A percentile compares a stretch with the other conserved stretches of the same genome.
Conservation (phyloP, 2,113 vertebrate genomes). For the Cochlearius cochlearius region DNA sequence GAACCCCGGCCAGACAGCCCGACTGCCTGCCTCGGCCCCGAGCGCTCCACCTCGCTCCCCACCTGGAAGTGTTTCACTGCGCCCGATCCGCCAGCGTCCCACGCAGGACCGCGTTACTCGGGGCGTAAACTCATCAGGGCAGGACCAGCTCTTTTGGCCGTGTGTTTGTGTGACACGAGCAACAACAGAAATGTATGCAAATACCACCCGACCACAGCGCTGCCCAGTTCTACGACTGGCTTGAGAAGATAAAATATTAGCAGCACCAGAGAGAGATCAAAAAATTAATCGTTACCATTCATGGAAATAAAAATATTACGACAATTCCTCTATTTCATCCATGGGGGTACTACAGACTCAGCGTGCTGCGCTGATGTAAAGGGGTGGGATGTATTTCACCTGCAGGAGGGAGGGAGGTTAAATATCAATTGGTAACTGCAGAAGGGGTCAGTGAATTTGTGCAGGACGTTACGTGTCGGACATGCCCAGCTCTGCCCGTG, state of each 20-base stretch:
- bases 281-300: neutral
- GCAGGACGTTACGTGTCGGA: neutral
- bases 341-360: accelerated
- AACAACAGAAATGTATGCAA: neutral
- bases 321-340: neutral
- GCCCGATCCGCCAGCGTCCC: neutral
- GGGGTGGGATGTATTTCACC: neutral
- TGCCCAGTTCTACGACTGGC: neutral
- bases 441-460: neutral
- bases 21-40: neutral
- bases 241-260: neutral
- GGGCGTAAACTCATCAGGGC: neutral
- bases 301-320: neutral
- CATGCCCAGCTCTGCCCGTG: neutral
- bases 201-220: neutral
- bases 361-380: neutral
- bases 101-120: neutral
- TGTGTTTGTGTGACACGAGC: neutral
- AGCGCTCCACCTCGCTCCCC: neutral
- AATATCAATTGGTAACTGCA: neutral
- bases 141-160: neutral
- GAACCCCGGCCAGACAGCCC: neutral
- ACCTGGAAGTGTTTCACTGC: neutral
- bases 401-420: neutral
- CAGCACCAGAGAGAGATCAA: neutral